Evolutionary conservation across 2,797 vertebrate species (phyloP).

Genomic region (Hirundo rustica): DNA sequence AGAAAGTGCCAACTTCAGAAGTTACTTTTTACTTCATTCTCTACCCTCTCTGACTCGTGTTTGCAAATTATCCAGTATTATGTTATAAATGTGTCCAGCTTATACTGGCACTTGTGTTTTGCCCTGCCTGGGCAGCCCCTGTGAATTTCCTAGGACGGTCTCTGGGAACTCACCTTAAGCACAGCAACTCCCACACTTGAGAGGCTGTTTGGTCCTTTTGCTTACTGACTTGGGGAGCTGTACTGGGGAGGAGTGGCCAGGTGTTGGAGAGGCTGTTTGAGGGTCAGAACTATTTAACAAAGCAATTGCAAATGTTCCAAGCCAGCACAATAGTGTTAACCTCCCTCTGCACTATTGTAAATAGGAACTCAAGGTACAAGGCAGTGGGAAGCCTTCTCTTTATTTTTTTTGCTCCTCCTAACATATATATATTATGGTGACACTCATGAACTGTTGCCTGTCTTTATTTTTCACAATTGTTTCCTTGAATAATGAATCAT

Average conservation of each 20-base stretch:
- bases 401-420: neutral
- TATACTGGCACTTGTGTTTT: neutral
- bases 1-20: neutral
- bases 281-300: neutral
- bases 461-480: constrained; percentile 59
- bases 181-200: neutral
- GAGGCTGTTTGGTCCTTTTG: neutral
- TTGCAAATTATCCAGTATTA: neutral
- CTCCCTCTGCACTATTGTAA: neutral
- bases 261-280: neutral
- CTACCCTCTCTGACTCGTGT: neutral
- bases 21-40: neutral
- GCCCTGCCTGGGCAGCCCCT: neutral
- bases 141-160: accelerated
- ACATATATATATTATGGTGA: constrained; percentile 15
- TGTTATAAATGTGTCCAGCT: neutral
- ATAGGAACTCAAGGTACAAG: constrained; percentile 42
- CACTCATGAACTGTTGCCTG: constrained; percentile 17
- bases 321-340: constrained; percentile 45
- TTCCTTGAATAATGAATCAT: constrained; percentile 45
- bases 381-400: constrained; percentile 17
- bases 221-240: neutral
- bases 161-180: neutral
- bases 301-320: neutral
- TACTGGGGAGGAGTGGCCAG: neutral